Evolutionary conservation across 1,140 invertebrate species (phyloP), one percentile per base, ranked within the genome.

Genomic region (Oryctes rhinoceros): DNA sequence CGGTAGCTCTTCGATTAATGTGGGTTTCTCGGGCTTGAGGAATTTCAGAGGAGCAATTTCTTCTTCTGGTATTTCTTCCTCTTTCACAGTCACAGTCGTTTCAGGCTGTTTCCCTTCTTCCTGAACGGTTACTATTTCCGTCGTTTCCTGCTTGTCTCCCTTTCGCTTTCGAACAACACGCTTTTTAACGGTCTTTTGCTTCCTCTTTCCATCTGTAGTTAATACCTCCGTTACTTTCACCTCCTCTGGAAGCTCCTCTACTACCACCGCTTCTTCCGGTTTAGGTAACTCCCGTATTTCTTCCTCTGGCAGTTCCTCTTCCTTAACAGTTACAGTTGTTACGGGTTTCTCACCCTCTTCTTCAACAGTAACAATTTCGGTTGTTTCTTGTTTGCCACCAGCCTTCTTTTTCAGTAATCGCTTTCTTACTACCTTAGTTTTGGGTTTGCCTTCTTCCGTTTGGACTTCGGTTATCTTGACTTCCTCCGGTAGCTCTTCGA

Each of bases 41-140:
- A 39, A 39, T 7, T 39, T 39, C 39, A 39, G 7, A 7, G 39
- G 39, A 39, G 39, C 39, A 39, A 39, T 3, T 39, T 39, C 39
- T 76, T 44, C 76, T 47, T 78, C 15, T 6, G 76, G 18, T 47
- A 30, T 78, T 44, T 39, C 4, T 44, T 39, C 15, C 15, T 78
- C 76, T 78, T 78, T 81, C 18, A 85, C 79, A 74, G 80, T 75
- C 0, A 86, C 84, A 1, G 83, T 86, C 5, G 83, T 87, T 37
- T 87, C 81, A 6, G 87, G 84, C 49, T 84, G 82, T 81, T 89
- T 86, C 59, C 88, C 87, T 78, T 89, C 88, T 84, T 89, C 88
- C 84, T 90, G 86, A 67, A 89, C 83, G 35, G 84, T 87, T 0
- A 86, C 82, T 80, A 87, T 86, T 84, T 88, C 80, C 0, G 83